Evolutionary conservation across 2,888 invertebrate genomes (phyloP), one percentile per base, ranked within the genome.

Genomic region (Beris morrisii): DNA sequence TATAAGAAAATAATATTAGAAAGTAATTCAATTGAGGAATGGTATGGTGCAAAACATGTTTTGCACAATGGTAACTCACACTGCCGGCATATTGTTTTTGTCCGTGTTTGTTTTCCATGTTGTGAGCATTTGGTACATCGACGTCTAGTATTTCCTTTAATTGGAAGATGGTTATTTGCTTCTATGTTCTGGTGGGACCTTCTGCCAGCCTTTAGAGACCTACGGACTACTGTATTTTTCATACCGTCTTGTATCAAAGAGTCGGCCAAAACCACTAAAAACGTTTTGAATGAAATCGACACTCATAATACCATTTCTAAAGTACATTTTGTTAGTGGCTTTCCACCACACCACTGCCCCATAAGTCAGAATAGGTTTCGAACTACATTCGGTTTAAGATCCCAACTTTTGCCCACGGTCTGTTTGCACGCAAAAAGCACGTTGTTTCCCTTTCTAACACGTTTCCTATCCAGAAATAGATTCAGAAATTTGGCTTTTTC

Each of bases 21-120:
- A 46, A 13, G 9, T 50, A 22, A 50, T 50, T 15, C n/a, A n/a
- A n/a, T n/a, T n/a, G n/a, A 50, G 9, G n/a, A 22, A 28, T 50
- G 50, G 13, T 50, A 50, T 50, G 50, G 50, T 22, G 50, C 50
- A 15, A 50, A 50, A 28, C 50, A 50, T 7, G 22, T 50, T 50
- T 50, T 46, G 32, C 32, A 32, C 6, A 32, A 32, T 32, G 32
- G 32, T 32, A 32, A 32, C 4, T 50, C 9, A 28, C 50, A 50
- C 50, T 50, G 22, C 50, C 28, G 22, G 50, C 50, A 50, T 50
- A 50, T 50, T 28, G 50, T 50, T 50, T 50, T 50, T 13, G 50
- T 50, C 9, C 50, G 50, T 7, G 13, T 50, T 50, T 15, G 6
- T 22, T n/a, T 50, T 50, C 28, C 28, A 50, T 50, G 12, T 13